Evolutionary conservation across 2,113 vertebrate species (phyloP), one percentile per base, ranked within the genome.

Genomic region (Tychaedon coryphoeus): DNA sequence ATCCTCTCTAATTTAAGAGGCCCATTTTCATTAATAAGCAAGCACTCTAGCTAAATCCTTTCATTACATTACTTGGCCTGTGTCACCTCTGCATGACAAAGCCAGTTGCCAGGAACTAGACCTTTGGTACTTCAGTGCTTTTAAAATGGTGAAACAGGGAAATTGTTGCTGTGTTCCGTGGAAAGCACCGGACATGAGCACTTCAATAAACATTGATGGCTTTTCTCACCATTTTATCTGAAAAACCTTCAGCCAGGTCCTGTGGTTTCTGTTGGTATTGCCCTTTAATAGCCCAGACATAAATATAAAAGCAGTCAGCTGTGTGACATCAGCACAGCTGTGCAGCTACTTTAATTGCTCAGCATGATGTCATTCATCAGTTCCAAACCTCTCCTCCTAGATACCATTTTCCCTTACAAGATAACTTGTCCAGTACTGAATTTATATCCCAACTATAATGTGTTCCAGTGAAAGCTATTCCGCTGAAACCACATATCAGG

Each of bases 251-350:
- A 72, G 24, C 76, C 47, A 85, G 17, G 43, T 54, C 56, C 69
- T 47, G 76, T 66, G 33, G 38, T 74, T 51, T 77, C 56, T 34
- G 14, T 33, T 71, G 87, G 42, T 86, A 38, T 77, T 84, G 69
- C 16, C 22, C 38, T 78, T 77, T 81, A 95, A 53, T 36, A 74
- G 57, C 61, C 64, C 4, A 71, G 28, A 31, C 34, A 50, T 80
- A 85, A 87, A 84, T 91, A 50, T 43, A 87, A 91, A 78, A 25
- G 73, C 73, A 71, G 56, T 38, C 20, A 71, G 57, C 73, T 64
- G 48, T 48, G 61, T 91, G 90, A 88, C 54, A 76, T 88, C 82
- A 96, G 75, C 83, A 76, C 50, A 93, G 92, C 87, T 95, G 60
- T 58, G 18, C 54, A 76, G 64, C 33, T 38, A 33, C 9, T 51